Evolutionary conservation across 2,113 vertebrate genomes (phyloP), one percentile per base, ranked within the genome.

Genomic region (Sprattus sprattus): DNA sequence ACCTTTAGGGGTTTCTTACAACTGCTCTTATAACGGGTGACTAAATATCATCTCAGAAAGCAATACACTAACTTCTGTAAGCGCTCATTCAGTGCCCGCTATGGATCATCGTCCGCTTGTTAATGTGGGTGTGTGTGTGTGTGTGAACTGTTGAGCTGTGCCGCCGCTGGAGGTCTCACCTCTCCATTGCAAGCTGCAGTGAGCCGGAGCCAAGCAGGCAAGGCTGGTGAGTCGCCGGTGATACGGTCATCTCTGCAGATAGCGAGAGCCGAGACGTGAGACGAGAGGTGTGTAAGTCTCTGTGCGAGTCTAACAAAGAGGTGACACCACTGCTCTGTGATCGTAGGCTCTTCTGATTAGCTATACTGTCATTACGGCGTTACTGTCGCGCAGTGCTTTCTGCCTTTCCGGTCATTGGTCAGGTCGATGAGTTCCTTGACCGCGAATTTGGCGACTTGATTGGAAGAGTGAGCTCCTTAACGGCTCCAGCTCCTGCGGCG

Each of bases 241-340:
- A 71, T 71, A 71, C 64, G 64, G 64, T 71, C 64, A 71, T 71
- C 64, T 71, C 25, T 71, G 64, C 64, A 71, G 64, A 71, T 71
- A 71, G 25, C 64, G 64, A 71, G 25, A 28, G 64, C 2, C 64
- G n/a, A 71, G 64, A 71, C 64, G 64, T 71, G n/a, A 71, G 64
- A 25, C 6, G 64, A 25, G 64, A 71, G 64, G 64, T 71, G 64
- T 28, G 64, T 71, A 32, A 28, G 64, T 71, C n/a, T 71, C 25
- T 32, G 64, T 28, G 64, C 25, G 64, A 71, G 64, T 71, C 64
- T 28, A 32, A 71, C 64, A 71, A 71, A 71, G 64, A 71, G 64
- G 64, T 71, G 64, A 71, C 64, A 71, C 64, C 25, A 71, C 25
- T 32, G 3, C 8, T 71, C 11, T 22, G 20, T 64, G 60, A 64